These are phyloP conservation scores for Propithecus coquereli DNA, from an alignment of 2,113 vertebrate genomes.

Conservation along the genomic window DNA sequence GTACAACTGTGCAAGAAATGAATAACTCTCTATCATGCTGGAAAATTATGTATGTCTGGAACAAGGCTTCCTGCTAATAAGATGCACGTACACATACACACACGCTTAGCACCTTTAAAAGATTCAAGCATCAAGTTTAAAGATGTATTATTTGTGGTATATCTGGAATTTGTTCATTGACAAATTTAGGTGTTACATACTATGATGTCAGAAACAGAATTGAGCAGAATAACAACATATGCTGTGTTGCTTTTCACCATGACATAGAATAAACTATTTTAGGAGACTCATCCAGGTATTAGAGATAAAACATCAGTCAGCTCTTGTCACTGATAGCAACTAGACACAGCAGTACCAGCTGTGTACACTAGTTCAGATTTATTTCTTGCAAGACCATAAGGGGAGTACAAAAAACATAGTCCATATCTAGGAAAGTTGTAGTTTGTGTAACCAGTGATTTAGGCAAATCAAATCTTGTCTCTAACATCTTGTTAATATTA, in stretches of 20 bases:
- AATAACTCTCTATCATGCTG: neutral
- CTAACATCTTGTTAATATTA: neutral
- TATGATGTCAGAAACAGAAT: neutral
- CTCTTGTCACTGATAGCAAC: neutral
- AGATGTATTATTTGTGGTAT: neutral
- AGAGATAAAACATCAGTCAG: neutral
- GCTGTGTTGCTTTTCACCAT: neutral
- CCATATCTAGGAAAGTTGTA: neutral
- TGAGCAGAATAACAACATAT: neutral
- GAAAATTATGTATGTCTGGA: neutral
- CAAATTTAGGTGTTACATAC: neutral
- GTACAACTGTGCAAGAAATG: conserved; percentile 22
- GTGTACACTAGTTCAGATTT: neutral
- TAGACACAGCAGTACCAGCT: neutral
- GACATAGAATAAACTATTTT: neutral
- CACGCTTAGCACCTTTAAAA: neutral
- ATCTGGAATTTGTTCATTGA: neutral
- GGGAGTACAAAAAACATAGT: neutral
- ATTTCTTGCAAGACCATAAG: neutral
- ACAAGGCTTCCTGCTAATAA: neutral
- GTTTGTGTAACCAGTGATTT: neutral
- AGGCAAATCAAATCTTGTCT: neutral
- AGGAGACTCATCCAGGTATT: neutral
- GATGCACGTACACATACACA: neutral
- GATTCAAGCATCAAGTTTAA: neutral